phyloP scores from a whole-genome alignment of 2,113 vertebrate species.

The Malurus alboscapulatus region DNA sequence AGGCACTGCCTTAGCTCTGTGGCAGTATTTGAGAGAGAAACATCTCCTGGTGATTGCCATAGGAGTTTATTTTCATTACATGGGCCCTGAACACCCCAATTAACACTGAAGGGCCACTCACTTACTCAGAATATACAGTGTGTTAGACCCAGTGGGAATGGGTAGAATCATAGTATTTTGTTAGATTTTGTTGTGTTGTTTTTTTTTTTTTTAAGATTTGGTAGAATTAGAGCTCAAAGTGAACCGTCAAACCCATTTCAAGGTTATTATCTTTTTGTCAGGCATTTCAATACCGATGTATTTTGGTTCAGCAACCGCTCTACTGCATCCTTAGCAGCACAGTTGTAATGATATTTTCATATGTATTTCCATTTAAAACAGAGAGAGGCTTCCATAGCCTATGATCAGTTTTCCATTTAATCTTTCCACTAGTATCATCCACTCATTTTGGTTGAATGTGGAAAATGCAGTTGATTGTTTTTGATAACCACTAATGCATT shows the following conservation, averaged over 20 bases:
- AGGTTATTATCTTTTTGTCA: background rate
- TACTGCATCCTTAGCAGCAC: background rate
- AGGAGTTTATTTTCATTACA: background rate
- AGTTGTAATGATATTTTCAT: background rate
- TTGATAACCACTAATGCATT: slow-evolving; percentile 20
- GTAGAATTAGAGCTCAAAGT: background rate
- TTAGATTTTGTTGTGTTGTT: background rate
- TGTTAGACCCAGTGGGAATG: background rate
- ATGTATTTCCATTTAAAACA: background rate
- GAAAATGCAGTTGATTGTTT: slow-evolving; percentile 13
- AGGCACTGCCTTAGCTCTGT: background rate
- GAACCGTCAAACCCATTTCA: background rate
- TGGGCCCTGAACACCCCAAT: background rate
- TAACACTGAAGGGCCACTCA: background rate
- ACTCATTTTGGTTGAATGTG: background rate
- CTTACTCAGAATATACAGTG: accelerated
- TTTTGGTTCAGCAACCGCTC: background rate
- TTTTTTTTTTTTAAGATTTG: background rate
- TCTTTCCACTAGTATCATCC: background rate
- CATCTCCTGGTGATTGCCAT: background rate
- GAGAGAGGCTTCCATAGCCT: background rate
- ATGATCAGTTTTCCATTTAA: background rate
- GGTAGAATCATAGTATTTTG: background rate
- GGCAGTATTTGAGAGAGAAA: background rate
- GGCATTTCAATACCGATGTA: background rate